Base-by-base conservation (phyloP, 2,888 invertebrate genomes). In the Abrostola tripartita region DNA sequence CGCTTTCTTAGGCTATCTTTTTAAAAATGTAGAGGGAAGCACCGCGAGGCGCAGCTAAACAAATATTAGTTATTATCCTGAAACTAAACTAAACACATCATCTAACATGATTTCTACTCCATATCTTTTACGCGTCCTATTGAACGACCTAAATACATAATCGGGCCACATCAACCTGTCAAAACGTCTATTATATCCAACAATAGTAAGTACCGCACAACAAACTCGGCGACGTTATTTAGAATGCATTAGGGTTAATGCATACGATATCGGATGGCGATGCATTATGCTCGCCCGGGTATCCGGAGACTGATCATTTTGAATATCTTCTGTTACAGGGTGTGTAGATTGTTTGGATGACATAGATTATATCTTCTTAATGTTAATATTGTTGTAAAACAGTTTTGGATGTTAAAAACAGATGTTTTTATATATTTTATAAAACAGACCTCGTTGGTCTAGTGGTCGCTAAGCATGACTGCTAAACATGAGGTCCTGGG, bases 231-330 rank as follows among this genome's bases (percentile, higher is more conserved):
- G 44, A 47, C 14, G 44, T 47, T 47, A 47, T 47, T 47, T 24
- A 47, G 44, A 47, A 47, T 47, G 44, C 44, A 47, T 47, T 47
- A 47, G 24, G 44, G 44, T 47, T 47, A 47, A 47, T 47, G 44
- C 9, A 47, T 47, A 14, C 9, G 44, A 47, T 47, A 47, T 47
- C 44, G 44, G 44, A 24, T 24, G 44, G 14, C 44, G 44, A 24
- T 47, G 44, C 44, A 47, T 47, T 9, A 9, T 24, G 24, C 24
- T 24, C 4, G 4, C 24, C 24, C 24, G 24, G 24, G 24, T 24
- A 24, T 4, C 44, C 14, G 14, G 42, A 14, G 14, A 44, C 6
- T n/a, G 41, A 41, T 41, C 14, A 47, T 47, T 24, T 47, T 14
- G 7, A 24, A 24, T 14, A 14, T 1, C 44, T 9, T 6, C 12